phyloP scores from a whole-genome alignment of 2,797 vertebrate genomes.

The Spinus pinus region DNA sequence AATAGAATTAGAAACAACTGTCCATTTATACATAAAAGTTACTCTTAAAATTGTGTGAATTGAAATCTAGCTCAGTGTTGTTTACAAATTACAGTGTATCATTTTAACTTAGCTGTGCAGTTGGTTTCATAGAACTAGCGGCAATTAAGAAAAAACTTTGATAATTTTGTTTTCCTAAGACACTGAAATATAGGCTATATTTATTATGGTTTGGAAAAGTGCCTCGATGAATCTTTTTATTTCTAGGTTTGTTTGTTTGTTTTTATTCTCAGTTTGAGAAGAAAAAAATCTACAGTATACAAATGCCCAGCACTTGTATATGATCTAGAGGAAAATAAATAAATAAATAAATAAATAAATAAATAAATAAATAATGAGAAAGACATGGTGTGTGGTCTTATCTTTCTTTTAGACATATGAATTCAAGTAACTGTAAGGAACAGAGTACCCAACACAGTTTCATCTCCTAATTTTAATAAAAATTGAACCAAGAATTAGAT shows the following conservation, averaged over 20 bases:
- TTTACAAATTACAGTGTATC: slow-evolving; percentile 19
- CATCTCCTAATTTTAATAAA: not conserved
- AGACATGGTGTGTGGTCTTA: not conserved
- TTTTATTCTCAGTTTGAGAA: not conserved
- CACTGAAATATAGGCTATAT: not conserved
- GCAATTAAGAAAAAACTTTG: slow-evolving; percentile 53
- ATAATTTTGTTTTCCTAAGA: slow-evolving; percentile 32
- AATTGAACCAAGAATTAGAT: not conserved
- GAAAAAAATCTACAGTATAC: not conserved
- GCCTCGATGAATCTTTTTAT: not conserved
- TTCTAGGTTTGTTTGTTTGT: not conserved
- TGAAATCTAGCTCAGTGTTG: slow-evolving; percentile 6
- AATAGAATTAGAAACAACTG: slow-evolving; percentile 16
- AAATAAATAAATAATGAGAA: not conserved
- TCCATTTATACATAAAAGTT: not conserved
- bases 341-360: not conserved
- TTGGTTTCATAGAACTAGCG: slow-evolving; percentile 38
- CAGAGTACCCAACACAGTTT: not conserved
- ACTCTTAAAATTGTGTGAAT: not conserved
- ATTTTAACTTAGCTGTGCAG: slow-evolving; percentile 9
- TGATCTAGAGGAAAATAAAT: not conserved
- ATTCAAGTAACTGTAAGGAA: not conserved
- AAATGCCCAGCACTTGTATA: not conserved
- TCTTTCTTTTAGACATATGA: not conserved
- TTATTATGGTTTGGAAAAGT: not conserved